Evolutionary conservation across 2,888 invertebrate genomes (phyloP).

Genomic region (Slavum lentiscoides): DNA sequence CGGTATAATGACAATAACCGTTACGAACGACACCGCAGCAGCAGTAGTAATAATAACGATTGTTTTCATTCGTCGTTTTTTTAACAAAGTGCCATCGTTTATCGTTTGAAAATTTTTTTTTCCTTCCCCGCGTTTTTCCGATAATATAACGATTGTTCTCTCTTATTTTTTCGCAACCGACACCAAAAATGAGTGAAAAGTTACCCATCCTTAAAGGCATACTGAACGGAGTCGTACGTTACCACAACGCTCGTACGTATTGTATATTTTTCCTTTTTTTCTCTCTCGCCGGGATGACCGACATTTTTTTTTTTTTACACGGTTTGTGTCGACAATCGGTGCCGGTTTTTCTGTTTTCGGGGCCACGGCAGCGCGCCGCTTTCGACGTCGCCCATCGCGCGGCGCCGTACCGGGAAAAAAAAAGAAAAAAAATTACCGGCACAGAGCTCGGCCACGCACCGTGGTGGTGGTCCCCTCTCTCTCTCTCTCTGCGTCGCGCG

Average conservation of each 20-base stretch:
- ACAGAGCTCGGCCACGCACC: no score
- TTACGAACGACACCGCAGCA: no score
- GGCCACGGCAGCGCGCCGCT: slow-evolving; percentile 13
- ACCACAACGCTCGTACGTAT: slow-evolving; percentile 91
- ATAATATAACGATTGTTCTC: no score
- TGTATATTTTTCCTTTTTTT: slow-evolving; percentile 55
- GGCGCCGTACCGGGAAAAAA: no score
- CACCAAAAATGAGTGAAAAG: slow-evolving; percentile 77
- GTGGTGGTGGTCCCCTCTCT: no score
- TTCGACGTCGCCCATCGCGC: slow-evolving; percentile 26
- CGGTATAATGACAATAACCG: background rate
- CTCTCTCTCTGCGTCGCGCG: no score
- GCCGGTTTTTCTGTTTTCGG: background rate
- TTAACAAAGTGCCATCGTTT: no score
- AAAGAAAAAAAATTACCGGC: no score
- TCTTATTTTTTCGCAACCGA: background rate
- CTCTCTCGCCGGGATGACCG: background rate
- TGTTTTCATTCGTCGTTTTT: background rate
- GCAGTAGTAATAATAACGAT: no score
- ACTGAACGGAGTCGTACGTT: slow-evolving; percentile 86
- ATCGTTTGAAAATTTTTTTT: no score
- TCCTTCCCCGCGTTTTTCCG: no score
- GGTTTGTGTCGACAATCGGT: background rate
- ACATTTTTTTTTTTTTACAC: slow-evolving; percentile 10
- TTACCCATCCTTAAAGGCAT: slow-evolving; percentile 88